Evolutionary conservation across 2,113 vertebrate species (phyloP).

Genomic region (Acanthochromis polyacanthus): DNA sequence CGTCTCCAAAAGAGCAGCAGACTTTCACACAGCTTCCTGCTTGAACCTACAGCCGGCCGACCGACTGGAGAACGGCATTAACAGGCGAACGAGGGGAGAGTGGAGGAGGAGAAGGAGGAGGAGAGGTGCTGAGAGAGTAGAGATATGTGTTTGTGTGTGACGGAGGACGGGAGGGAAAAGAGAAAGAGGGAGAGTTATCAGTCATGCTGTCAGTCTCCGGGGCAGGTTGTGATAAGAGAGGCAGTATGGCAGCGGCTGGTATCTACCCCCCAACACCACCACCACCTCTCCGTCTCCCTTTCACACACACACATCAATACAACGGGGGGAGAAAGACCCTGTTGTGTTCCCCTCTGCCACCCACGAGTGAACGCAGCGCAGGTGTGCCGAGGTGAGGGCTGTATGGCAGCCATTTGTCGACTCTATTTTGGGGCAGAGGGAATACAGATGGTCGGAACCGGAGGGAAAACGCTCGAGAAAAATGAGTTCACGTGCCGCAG

Average conservation of each 20-base stretch:
- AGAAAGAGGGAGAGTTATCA: constrained; percentile 69
- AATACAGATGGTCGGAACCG: constrained; percentile 40
- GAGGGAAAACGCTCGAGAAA: background rate
- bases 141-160: constrained; percentile 48
- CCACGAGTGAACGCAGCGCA: constrained; percentile 65
- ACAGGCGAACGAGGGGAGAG: background rate
- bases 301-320: constrained; percentile 37
- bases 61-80: constrained; percentile 17
- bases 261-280: constrained; percentile 40
- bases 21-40: constrained; percentile 37
- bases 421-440: constrained; percentile 41
- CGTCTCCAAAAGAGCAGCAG: constrained; percentile 33
- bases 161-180: constrained; percentile 8
- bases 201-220: constrained; percentile 73
- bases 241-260: constrained; percentile 49
- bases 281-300: constrained; percentile 10
- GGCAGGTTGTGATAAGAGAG: constrained; percentile 74
- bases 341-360: constrained; percentile 64
- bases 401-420: constrained; percentile 63
- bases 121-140: constrained; percentile 28
- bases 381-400: constrained; percentile 64
- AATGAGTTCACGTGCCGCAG: constrained; percentile 6
- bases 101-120: background rate
- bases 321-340: constrained; percentile 45
- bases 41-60: constrained; percentile 41